A percentile compares a stretch with the other conserved stretches of the same genome.
Evolutionary conservation across 2,888 invertebrate genomes (phyloP).

Genomic region (Drosophila yooni): DNA sequence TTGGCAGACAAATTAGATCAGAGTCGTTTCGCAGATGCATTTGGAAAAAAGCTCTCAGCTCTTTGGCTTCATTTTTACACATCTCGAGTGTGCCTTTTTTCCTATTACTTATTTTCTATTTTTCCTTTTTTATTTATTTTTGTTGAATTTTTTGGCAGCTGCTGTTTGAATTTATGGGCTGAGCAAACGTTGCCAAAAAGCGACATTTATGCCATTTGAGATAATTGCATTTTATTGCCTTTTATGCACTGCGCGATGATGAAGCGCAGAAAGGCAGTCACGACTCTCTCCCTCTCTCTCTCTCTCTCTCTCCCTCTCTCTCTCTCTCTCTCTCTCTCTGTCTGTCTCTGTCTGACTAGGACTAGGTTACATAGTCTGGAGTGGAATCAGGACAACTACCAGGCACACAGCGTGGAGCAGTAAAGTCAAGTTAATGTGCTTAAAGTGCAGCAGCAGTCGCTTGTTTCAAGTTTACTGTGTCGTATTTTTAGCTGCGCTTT

Average conservation of each 20-base stretch:
- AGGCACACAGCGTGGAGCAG: conserved; percentile 8
- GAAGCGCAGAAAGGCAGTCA: conserved; percentile 7
- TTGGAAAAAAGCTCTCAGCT: conserved; percentile 16
- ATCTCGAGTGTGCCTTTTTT: conserved; percentile 9
- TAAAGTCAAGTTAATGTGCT: conserved; percentile 47
- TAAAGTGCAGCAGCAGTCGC: conserved; percentile 50
- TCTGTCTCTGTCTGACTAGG: conserved; percentile 2
- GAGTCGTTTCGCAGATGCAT: conserved; percentile 48
- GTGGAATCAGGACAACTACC: conserved; percentile 30
- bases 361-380: conserved; percentile 15
- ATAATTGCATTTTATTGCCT: conserved; percentile 79
- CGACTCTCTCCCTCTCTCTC: background rate
- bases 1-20: conserved; percentile 74
- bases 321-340: background rate
- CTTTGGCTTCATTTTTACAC: conserved; percentile 13
- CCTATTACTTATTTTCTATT: background rate
- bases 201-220: conserved; percentile 78
- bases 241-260: conserved; percentile 65
- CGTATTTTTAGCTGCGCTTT: conserved; percentile 54
- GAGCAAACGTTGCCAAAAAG: conserved; percentile 73
- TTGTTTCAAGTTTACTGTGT: conserved; percentile 54
- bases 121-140: conserved; percentile 11
- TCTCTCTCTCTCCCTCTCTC: background rate
- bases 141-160: conserved; percentile 55
- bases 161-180: conserved; percentile 68